Conservation (phyloP, 2,797 vertebrate genomes). For the Artibeus lituratus region DNA sequence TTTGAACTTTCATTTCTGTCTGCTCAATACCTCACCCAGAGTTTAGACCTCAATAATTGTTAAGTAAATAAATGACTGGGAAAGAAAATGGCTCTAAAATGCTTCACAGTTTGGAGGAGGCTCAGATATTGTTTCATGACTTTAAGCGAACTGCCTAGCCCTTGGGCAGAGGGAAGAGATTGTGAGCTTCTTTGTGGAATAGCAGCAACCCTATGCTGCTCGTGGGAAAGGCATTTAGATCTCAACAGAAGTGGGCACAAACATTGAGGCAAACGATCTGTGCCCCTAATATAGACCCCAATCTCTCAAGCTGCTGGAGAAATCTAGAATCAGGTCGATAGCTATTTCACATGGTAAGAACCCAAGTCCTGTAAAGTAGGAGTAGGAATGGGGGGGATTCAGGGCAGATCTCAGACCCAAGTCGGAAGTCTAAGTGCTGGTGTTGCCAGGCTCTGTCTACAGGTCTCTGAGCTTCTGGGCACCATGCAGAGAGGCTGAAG, state of each 20-base stretch:
- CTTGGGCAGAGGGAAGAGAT: not conserved
- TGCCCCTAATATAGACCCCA: no score
- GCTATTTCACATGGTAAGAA: not conserved
- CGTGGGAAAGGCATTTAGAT: not conserved
- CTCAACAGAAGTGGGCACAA: not conserved
- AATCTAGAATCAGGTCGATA: not conserved
- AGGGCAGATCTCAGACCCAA: not conserved
- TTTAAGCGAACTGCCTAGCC: not conserved
- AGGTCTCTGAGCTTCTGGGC: not conserved
- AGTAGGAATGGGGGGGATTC: not conserved
- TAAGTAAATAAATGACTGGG: not conserved
- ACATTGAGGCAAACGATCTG: not conserved
- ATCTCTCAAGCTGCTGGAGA: not conserved
- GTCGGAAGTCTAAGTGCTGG: not conserved
- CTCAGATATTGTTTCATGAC: not conserved
- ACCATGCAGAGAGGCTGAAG: not conserved
- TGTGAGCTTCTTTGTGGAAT: not conserved
- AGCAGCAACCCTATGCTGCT: not conserved
- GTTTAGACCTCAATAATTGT: not conserved
- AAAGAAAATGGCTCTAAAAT: not conserved
- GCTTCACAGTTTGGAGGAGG: not conserved
- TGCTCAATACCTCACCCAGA: not conserved
- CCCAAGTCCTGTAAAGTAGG: not conserved
- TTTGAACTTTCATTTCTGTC: not conserved
- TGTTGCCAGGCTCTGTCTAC: not conserved